Evolutionary conservation across 2,888 invertebrate genomes (phyloP).

Genomic region (Salticus scenicus): DNA sequence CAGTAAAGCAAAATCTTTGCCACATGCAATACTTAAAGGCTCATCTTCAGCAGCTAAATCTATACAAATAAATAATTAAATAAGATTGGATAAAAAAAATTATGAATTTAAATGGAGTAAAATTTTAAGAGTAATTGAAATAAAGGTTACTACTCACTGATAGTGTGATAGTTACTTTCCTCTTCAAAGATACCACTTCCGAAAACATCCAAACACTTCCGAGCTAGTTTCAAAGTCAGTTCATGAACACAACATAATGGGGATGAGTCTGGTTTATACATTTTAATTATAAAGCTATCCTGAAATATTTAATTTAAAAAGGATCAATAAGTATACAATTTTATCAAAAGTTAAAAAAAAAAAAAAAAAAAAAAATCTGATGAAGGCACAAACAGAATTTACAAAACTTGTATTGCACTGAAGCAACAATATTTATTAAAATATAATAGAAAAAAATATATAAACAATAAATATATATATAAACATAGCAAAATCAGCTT

Average conservation of each 20-base stretch:
- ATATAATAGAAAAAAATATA: too few species aligned
- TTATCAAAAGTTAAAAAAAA: too few species aligned
- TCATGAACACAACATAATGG: slow-evolving; percentile 80
- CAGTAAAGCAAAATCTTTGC: slow-evolving; percentile 92
- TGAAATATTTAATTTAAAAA: slow-evolving; percentile 67
- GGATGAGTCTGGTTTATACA: slow-evolving; percentile 81
- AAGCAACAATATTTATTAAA: too few species aligned
- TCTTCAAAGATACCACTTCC: slow-evolving; percentile 85
- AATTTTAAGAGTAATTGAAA: not conserved
- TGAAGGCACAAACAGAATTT: too few species aligned
- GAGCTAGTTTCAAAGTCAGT: slow-evolving; percentile 84
- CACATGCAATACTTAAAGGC: slow-evolving; percentile 83
- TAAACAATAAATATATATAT: too few species aligned
- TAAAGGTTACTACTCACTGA: slow-evolving; percentile 73
- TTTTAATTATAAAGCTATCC: slow-evolving; percentile 87
- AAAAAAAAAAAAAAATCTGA: too few species aligned
- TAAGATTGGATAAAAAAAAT: too few species aligned
- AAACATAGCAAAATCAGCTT: too few species aligned
- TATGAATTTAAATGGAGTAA: not conserved
- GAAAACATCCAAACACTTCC: slow-evolving; percentile 86
- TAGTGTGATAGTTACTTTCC: slow-evolving; percentile 77
- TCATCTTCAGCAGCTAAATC: slow-evolving; percentile 65
- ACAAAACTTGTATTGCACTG: too few species aligned
- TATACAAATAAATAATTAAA: not conserved
- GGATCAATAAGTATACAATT: too few species aligned